Evolutionary conservation across 2,113 vertebrate genomes (phyloP).

Genomic region (Melanostigma gelatinosum): DNA sequence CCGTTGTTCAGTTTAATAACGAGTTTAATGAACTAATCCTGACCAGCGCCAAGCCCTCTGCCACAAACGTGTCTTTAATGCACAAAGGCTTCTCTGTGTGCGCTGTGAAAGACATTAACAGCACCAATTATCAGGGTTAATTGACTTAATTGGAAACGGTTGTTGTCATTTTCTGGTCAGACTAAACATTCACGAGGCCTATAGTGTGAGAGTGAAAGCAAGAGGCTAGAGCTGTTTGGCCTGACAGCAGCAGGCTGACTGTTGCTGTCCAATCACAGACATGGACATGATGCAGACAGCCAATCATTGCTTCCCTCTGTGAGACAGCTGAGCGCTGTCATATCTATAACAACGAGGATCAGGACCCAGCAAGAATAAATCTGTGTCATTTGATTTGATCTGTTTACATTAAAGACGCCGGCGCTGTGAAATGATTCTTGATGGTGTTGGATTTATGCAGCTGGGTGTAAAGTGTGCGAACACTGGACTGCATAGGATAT

Average conservation of each 20-base stretch:
- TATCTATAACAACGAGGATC: background rate
- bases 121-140: background rate
- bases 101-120: background rate
- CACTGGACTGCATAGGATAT: background rate
- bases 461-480: background rate
- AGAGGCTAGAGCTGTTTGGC: background rate
- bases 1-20: conserved; percentile 17
- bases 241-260: background rate
- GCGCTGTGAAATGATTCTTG: background rate
- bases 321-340: background rate
- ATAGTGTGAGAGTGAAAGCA: background rate
- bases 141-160: background rate
- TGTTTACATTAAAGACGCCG: background rate
- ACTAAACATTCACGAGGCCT: background rate
- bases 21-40: background rate
- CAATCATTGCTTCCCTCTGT: background rate
- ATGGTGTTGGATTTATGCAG: background rate
- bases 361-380: background rate
- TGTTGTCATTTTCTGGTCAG: background rate
- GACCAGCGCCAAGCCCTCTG: background rate
- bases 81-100: background rate
- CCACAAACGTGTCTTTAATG: background rate
- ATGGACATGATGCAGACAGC: background rate
- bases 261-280: background rate
- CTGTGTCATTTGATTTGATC: background rate